These are phyloP conservation scores for Dromas ardeola DNA, from an alignment of 2,113 vertebrate genomes.

Conservation along the genomic window DNA sequence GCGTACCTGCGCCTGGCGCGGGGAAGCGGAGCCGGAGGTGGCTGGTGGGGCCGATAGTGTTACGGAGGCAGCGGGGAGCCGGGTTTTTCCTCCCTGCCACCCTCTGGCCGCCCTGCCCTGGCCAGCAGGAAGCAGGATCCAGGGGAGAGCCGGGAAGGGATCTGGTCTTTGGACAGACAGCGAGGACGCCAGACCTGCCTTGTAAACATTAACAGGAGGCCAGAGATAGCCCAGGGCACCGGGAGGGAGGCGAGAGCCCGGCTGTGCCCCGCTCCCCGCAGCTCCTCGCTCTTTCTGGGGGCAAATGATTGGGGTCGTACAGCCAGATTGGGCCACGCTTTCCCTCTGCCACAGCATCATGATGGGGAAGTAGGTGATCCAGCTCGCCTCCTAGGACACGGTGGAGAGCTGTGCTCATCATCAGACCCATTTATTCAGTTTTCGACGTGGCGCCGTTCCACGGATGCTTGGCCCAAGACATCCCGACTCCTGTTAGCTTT, in stretches of 20 bases:
- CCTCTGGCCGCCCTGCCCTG: neutral
- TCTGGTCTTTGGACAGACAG: slow-evolving; percentile 31
- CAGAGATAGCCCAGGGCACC: accelerated
- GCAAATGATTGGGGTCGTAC: neutral
- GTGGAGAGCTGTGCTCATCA: neutral
- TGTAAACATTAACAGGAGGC: slow-evolving; percentile 66
- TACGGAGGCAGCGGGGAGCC: neutral
- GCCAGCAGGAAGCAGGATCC: neutral
- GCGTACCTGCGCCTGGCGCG: neutral
- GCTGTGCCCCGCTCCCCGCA: accelerated
- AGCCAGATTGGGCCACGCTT: accelerated
- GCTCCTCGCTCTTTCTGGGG: neutral
- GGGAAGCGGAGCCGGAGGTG: neutral
- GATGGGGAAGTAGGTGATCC: neutral
- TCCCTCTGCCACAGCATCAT: neutral
- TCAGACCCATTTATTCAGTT: neutral
- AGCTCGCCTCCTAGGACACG: neutral
- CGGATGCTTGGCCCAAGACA: neutral
- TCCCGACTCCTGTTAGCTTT: neutral
- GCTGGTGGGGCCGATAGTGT: neutral
- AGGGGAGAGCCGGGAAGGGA: neutral
- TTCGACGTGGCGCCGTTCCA: neutral
- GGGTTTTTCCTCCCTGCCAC: neutral
- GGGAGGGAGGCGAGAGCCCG: neutral
- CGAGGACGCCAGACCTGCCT: neutral